Evolutionary conservation across 2,113 vertebrate genomes (phyloP), one percentile per base, ranked within the genome.

Genomic region (Antidorcas marsupialis): DNA sequence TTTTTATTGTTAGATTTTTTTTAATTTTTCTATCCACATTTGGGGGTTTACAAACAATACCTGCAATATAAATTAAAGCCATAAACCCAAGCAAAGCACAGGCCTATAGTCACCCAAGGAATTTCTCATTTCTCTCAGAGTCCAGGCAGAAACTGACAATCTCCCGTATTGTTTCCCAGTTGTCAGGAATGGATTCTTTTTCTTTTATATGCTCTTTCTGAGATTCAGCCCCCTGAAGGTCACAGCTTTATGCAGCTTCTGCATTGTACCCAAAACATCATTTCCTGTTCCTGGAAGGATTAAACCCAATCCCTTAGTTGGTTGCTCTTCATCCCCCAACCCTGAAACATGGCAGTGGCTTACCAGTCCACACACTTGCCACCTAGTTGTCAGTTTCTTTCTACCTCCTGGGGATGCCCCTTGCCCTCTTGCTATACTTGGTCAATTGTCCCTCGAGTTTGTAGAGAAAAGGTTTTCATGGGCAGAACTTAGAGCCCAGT

Each of bases 1-100:
- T 21, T 87, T 50, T 83, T 60, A 6, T 57, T 33, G 84, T 84
- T 45, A 74, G 39, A 71, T 86, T 92, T 84, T 71, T 94, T 84
- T 71, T 52, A 52, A 6, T 28, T 95, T 85, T 79, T 52, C n/a
- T 59, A 59, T 62, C 39, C 7, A 55, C 74, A 21, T 7, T 53
- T 19, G 10, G 21, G 52, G 7, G 5, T 50, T 85, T 74, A 52
- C 0, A 23, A 60, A 71, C 30, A 14, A 45, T 28, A 43, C 52
- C 64, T 33, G 3, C 15, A 43, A 28, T 28, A 25, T 27, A 39
- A 83, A 71, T 39, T 83, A 64, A 89, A 93, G 28, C 52, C 64
- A 50, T 39, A 57, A 45, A 39, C 21, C n/a, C 30, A 89, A 82
- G 21, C 39, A 16, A 67, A 93, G 50, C 52, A 87, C 45, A 87